Evolutionary conservation across 1,140 invertebrate species (phyloP).

Genomic region (Centruroides sculpturatus): DNA sequence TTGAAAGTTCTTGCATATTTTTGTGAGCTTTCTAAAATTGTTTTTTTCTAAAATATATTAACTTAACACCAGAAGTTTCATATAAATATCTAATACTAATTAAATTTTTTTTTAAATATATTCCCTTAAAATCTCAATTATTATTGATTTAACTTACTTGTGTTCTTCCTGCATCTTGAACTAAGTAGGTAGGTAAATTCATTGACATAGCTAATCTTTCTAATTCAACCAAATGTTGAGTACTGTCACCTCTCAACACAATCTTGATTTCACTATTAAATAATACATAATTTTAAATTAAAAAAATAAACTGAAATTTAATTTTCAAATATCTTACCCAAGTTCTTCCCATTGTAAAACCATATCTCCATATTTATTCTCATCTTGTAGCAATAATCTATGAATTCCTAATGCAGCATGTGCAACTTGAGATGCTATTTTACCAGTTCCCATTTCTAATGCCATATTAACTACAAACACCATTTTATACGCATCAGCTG

Average conservation of each 20-base stretch:
- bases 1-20: too few species aligned
- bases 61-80: too few species aligned
- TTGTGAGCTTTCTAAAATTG: too few species aligned
- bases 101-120: too few species aligned
- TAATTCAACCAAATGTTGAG: slow-evolving; percentile 37
- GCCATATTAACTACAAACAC: slow-evolving; percentile 45
- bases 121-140: not conserved
- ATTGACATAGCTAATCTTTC: slow-evolving; percentile 33
- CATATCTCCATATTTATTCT: slow-evolving; percentile 32
- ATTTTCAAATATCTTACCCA: slow-evolving; percentile 28
- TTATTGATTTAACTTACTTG: slow-evolving; percentile 30
- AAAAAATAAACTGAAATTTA: not conserved
- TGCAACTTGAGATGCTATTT: slow-evolving; percentile 45
- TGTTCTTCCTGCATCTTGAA: slow-evolving; percentile 45
- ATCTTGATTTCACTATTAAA: slow-evolving; percentile 39
- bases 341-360: slow-evolving; percentile 37
- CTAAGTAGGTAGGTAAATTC: slow-evolving; percentile 38
- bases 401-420: slow-evolving; percentile 45
- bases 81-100: too few species aligned
- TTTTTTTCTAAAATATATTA: too few species aligned
- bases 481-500: slow-evolving; percentile 39
- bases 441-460: slow-evolving; percentile 45
- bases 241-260: slow-evolving; percentile 40
- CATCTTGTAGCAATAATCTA: slow-evolving; percentile 30
- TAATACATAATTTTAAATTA: not conserved